phyloP scores from a whole-genome alignment of 2,797 vertebrate species.

The Emydoidea blandingii region DNA sequence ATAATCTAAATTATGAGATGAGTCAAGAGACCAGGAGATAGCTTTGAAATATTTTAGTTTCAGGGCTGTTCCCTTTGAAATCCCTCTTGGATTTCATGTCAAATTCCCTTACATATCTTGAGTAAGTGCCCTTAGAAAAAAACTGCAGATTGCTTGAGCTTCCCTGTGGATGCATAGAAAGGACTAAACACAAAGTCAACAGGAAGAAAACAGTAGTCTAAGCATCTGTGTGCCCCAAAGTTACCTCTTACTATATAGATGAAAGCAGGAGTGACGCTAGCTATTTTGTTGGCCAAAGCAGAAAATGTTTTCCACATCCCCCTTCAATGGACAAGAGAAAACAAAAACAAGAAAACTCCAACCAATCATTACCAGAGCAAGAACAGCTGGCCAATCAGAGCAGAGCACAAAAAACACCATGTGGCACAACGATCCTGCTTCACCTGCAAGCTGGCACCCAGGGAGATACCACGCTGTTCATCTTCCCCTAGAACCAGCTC shows the following conservation, averaged over 20 bases:
- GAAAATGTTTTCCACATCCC: too few relatives aligned
- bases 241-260: conserved; percentile 36
- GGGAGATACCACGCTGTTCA: too few relatives aligned
- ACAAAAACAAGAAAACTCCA: too few relatives aligned
- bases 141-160: neutral
- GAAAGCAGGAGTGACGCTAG: neutral
- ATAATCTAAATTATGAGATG: neutral
- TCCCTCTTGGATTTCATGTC: neutral
- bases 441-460: too few relatives aligned
- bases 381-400: too few relatives aligned
- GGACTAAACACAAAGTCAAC: conserved; percentile 37
- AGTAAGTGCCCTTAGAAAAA: neutral
- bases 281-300: too few relatives aligned
- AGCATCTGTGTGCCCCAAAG: neutral
- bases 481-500: too few relatives aligned
- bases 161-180: conserved; percentile 24
- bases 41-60: neutral
- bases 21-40: neutral
- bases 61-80: conserved; percentile 2
- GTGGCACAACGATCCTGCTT: too few relatives aligned
- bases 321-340: too few relatives aligned
- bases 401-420: too few relatives aligned
- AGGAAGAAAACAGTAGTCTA: conserved; percentile 30
- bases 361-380: too few relatives aligned
- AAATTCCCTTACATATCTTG: neutral